Evolutionary conservation across 2,888 invertebrate species (phyloP).

Genomic region (Fragum sueziense): DNA sequence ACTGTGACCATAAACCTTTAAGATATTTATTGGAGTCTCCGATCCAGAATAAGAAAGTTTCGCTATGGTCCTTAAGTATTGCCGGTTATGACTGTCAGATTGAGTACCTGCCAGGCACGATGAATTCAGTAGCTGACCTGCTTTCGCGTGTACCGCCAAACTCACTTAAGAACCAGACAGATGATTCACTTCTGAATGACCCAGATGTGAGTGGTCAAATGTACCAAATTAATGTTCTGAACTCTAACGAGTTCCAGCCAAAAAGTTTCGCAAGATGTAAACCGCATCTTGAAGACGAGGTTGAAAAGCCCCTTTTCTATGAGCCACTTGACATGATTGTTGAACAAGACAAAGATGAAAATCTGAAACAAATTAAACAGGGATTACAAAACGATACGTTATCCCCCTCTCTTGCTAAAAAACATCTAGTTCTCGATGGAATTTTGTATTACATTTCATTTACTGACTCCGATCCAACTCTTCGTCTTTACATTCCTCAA

Average conservation of each 20-base stretch:
- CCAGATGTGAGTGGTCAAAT: background rate
- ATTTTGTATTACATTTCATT: too few relatives aligned
- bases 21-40: background rate
- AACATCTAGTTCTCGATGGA: too few relatives aligned
- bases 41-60: background rate
- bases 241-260: background rate
- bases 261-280: background rate
- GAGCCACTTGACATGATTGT: background rate
- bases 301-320: background rate
- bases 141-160: background rate
- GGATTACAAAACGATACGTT: background rate
- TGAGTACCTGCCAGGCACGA: background rate
- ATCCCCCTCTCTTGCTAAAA: background rate
- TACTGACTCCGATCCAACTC: background rate
- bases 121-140: background rate
- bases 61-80: background rate
- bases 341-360: background rate
- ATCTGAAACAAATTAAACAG: background rate
- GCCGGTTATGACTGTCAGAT: background rate
- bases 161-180: background rate
- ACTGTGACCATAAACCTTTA: background rate
- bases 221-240: background rate
- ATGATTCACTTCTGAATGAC: background rate
- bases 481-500: background rate
- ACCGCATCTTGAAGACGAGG: slow-evolving; percentile 2